Conservation (phyloP, 2,113 vertebrate genomes). For the Platysternon megacephalum region DNA sequence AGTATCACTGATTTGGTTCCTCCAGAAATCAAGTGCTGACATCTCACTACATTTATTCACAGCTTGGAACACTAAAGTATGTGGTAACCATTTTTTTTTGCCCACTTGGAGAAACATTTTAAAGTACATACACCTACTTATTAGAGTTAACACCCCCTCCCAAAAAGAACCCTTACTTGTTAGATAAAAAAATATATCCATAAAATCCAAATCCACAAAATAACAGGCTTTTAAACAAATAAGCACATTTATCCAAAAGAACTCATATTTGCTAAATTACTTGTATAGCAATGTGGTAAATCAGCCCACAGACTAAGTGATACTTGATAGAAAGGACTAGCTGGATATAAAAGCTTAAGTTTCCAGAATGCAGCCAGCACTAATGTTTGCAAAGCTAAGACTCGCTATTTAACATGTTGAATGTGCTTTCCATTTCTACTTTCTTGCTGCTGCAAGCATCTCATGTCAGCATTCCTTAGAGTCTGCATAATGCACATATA, state of each 20-base stretch:
- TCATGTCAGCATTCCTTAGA: conserved; percentile 61
- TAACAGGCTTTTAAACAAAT: conserved; percentile 58
- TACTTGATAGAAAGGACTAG: conserved; percentile 47
- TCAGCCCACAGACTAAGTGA: conserved; percentile 37
- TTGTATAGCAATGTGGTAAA: conserved; percentile 36
- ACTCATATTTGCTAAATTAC: conserved; percentile 46
- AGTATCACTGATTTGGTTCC: conserved; percentile 18
- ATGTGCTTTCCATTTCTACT: conserved; percentile 23
- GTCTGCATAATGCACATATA: conserved; percentile 58
- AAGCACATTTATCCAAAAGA: conserved; percentile 42
- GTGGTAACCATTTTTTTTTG: not conserved
- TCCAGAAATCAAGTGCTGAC: conserved; percentile 58
- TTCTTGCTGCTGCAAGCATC: conserved; percentile 47
- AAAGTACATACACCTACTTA: conserved; percentile 55
- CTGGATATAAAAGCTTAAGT: conserved; percentile 46
- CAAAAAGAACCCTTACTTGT: conserved; percentile 17
- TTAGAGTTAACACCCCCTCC: not conserved
- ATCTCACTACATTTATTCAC: conserved; percentile 59
- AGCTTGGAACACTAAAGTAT: conserved; percentile 8
- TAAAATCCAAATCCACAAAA: conserved; percentile 42
- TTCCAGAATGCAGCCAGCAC: conserved; percentile 49
- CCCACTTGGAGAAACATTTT: conserved; percentile 55
- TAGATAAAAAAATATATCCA: not conserved
- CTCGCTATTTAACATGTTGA: conserved; percentile 17
- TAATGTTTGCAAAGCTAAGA: conserved; percentile 52